Base-by-base conservation (phyloP, 2,797 vertebrate genomes). In the Poecilia picta region DNA sequence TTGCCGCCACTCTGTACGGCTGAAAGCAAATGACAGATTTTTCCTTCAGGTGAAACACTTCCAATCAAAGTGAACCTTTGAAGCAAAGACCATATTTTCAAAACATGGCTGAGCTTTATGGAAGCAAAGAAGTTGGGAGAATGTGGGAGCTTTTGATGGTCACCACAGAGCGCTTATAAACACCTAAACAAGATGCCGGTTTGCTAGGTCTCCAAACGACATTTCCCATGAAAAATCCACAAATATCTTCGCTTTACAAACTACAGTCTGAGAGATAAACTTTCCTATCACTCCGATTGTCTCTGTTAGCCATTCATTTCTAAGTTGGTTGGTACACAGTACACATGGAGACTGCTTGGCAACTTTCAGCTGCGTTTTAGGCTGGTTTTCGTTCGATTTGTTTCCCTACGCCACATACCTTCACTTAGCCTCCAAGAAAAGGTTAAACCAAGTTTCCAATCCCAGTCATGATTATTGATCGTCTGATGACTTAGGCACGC, bases 391-490 rank as follows among this genome's bases (percentile, higher is more conserved):
- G 15, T 1, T 33, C 16, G 2, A 36, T 36, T 36, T 64, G 2
- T 18, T 36, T 64, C 12, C 55, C 55, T 3, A 13, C 1, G 5
- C 5, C 6, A 0, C 59, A 18, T 8, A 33, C 15, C 16, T 33
- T 59, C 12, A 31, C 6, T 31, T 59, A 59, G 28, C 28, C n/a
- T 13, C 55, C n/a, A 31, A 15, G n/a, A 31, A 59, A 59, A 59
- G 55, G 55, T 59, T 59, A 31, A 59, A 59, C 55, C n/a, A 59
- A 59, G 55, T 59, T 64, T 64, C 7, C 59, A 64, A 64, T 15
- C 7, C 59, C 31, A 62, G 16, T 36, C 59, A 64, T 36, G 7
- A 64, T 20, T 33, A 64, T 64, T 64, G 59, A 64, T 64, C 33
- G 59, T 36, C 59, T 36, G 31, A 64, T 1, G 3, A 64, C 59